Evolutionary conservation across 2,113 vertebrate species (phyloP).

Genomic region (Micromys minutus): DNA sequence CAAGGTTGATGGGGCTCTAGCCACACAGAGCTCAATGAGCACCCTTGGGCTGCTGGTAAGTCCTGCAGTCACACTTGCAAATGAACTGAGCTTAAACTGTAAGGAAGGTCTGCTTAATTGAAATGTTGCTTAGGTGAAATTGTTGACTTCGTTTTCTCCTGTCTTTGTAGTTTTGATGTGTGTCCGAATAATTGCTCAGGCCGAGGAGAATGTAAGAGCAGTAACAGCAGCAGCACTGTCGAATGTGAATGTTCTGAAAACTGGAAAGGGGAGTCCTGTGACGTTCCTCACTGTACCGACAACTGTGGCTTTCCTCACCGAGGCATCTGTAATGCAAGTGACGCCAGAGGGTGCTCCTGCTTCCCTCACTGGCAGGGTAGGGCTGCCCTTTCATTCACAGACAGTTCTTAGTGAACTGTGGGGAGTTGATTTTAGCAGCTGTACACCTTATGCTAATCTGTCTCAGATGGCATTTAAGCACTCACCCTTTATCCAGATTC

Average conservation of each 20-base stretch:
- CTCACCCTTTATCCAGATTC: conserved; percentile 13
- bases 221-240: conserved; percentile 80
- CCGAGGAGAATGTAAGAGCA: conserved; percentile 89
- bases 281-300: conserved; percentile 90
- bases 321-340: conserved; percentile 86
- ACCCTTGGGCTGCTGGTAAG: conserved; percentile 30
- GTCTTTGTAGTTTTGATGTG: conserved; percentile 88
- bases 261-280: conserved; percentile 96
- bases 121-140: conserved; percentile 12
- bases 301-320: conserved; percentile 89
- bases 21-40: not conserved
- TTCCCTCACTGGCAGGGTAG: conserved; percentile 94
- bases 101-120: not conserved
- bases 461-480: not conserved
- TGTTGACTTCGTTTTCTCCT: conserved; percentile 62
- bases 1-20: conserved; percentile 21
- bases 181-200: conserved; percentile 97
- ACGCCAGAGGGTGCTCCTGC: conserved; percentile 88
- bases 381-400: conserved; percentile 44
- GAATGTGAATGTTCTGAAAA: conserved; percentile 89
- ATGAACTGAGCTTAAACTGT: not conserved
- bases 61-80: not conserved
- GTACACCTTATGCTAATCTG: not conserved
- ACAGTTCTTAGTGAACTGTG: not conserved
- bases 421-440: conserved; percentile 19